Percentiles rank a stretch among this genome's conserved stretches.
These are phyloP conservation scores for Papilio polyxenes DNA, from an alignment of 1,140 invertebrate genomes.

Conservation along the genomic window DNA sequence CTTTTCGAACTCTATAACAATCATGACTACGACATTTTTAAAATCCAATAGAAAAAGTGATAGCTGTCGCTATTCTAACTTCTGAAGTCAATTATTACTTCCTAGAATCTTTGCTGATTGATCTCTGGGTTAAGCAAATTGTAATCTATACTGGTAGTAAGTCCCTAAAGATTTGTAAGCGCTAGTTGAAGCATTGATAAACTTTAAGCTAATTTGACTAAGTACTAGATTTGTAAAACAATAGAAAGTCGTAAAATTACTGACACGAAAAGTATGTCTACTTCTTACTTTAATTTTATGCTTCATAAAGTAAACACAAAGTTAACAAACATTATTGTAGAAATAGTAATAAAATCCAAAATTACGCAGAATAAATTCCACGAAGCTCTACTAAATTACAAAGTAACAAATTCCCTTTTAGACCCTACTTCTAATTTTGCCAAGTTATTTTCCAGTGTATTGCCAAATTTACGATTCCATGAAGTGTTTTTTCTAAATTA, in stretches of 20 bases:
- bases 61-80: too few relatives aligned
- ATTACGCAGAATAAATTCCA: constrained; percentile 14
- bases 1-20: too few relatives aligned
- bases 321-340: constrained; percentile 1
- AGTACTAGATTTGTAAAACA: too few relatives aligned
- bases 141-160: too few relatives aligned
- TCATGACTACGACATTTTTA: too few relatives aligned
- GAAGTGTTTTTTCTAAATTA: background rate
- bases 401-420: constrained; percentile 17
- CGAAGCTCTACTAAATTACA: background rate
- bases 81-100: too few relatives aligned
- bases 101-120: too few relatives aligned
- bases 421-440: constrained; percentile 1
- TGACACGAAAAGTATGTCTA: background rate
- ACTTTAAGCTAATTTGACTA: too few relatives aligned
- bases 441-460: background rate
- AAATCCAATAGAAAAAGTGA: too few relatives aligned
- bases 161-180: too few relatives aligned
- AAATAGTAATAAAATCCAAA: constrained; percentile 16
- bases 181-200: too few relatives aligned
- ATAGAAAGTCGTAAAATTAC: background rate
- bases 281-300: constrained; percentile 4
- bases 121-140: too few relatives aligned
- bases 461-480: background rate
- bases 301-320: constrained; percentile 8